Conservation (phyloP, 2,113 vertebrate genomes). For the Hemiscyllium ocellatum region DNA sequence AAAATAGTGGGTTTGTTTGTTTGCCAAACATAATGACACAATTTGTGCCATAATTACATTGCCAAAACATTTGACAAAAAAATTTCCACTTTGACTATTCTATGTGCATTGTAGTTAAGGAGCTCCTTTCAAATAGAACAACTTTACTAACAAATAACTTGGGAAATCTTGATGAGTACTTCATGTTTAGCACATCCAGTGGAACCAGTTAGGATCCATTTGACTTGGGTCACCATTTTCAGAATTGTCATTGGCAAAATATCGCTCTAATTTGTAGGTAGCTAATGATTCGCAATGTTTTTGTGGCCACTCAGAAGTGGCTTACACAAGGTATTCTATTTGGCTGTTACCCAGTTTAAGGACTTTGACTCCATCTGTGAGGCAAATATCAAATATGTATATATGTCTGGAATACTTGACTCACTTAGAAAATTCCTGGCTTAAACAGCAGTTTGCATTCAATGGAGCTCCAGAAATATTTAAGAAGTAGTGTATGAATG, state of each 20-base stretch:
- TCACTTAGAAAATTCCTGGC: background rate
- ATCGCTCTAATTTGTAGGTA: background rate
- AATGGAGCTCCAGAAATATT: background rate
- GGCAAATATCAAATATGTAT: background rate
- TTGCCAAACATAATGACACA: slow-evolving; percentile 27
- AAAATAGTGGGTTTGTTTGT: slow-evolving; percentile 7
- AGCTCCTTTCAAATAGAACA: background rate
- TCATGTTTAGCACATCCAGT: background rate
- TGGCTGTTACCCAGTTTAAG: background rate
- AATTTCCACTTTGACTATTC: background rate
- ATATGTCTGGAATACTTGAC: background rate
- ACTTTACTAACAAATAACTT: background rate
- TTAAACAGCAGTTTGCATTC: background rate
- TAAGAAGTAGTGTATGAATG: background rate
- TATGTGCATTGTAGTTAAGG: background rate
- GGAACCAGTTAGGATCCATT: background rate
- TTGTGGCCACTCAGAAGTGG: background rate
- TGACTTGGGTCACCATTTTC: background rate
- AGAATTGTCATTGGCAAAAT: background rate
- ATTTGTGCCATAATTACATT: slow-evolving; percentile 4
- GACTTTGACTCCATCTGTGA: background rate
- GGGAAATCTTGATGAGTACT: background rate
- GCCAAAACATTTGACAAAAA: background rate
- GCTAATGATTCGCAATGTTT: background rate
- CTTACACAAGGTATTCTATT: background rate